These are phyloP conservation scores for Rhinogobio ventralis DNA, from an alignment of 2,797 vertebrate genomes.

Conservation along the genomic window DNA sequence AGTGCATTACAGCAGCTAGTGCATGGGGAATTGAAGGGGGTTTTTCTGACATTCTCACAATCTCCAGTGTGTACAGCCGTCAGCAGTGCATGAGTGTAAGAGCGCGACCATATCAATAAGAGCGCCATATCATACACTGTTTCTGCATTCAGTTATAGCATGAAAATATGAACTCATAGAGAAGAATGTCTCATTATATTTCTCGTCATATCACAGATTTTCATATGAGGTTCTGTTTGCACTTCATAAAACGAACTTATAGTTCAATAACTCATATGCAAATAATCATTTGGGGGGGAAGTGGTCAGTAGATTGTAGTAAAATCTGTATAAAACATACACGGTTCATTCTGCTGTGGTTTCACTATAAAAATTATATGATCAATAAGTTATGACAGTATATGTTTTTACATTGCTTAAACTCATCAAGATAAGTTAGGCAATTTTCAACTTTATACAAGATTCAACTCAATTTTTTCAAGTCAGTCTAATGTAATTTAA, in stretches of 20 bases:
- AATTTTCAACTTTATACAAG: too few relatives aligned
- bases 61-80: neutral
- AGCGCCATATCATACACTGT: neutral
- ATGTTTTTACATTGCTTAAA: too few relatives aligned
- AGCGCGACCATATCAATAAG: neutral
- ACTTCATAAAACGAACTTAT: neutral
- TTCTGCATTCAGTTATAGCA: neutral
- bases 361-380: too few relatives aligned
- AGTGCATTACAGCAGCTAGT: constrained; percentile 1
- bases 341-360: neutral
- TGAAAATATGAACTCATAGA: too few relatives aligned
- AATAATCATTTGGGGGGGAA: neutral
- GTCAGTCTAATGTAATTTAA: too few relatives aligned
- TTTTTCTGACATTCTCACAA: constrained; percentile 36
- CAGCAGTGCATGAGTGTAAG: neutral
- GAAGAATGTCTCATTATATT: too few relatives aligned
- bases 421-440: too few relatives aligned
- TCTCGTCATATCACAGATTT: neutral
- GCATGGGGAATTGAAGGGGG: constrained; percentile 54
- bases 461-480: too few relatives aligned
- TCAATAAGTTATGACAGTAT: too few relatives aligned
- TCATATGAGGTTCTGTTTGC: neutral
- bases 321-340: neutral
- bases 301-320: neutral
- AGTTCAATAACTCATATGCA: neutral